Conservation (phyloP, 2,888 invertebrate species). For the Atethmia centrago region DNA sequence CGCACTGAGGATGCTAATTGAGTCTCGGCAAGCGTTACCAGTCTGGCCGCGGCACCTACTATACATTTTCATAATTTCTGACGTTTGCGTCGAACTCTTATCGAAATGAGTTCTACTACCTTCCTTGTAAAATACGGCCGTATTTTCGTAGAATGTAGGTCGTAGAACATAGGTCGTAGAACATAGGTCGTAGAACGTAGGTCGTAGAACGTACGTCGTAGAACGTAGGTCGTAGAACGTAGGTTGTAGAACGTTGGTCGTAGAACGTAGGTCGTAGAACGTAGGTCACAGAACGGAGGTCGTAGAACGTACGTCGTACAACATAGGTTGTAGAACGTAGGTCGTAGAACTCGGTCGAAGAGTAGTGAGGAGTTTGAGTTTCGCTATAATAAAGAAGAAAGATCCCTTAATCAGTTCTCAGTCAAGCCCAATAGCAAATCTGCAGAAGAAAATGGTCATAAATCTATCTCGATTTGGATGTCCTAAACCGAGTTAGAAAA, state of each 20-base stretch:
- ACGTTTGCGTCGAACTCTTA: conserved; percentile 46
- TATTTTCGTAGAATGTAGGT: no score
- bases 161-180: no score
- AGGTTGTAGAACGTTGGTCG: no score
- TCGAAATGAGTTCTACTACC: conserved; percentile 36
- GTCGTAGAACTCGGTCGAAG: no score
- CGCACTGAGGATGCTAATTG: conserved; percentile 83
- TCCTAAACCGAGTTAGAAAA: neutral
- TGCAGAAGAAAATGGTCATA: neutral
- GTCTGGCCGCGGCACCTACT: conserved; percentile 73
- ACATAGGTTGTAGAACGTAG: no score
- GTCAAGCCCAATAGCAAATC: neutral
- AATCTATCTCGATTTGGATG: neutral
- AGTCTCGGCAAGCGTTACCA: conserved; percentile 77
- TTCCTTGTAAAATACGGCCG: conserved; percentile 1
- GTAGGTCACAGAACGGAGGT: no score
- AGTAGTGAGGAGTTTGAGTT: conserved; percentile 10
- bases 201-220: no score
- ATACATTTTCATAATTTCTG: conserved; percentile 66
- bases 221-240: no score
- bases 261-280: no score
- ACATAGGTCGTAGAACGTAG: no score
- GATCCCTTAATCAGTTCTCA: neutral
- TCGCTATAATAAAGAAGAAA: neutral
- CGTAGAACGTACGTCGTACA: no score